A percentile compares a stretch with the other conserved stretches of the same genome.
phyloP scores from a whole-genome alignment of 2,113 vertebrate species.

The Sapayoa aenigma region DNA sequence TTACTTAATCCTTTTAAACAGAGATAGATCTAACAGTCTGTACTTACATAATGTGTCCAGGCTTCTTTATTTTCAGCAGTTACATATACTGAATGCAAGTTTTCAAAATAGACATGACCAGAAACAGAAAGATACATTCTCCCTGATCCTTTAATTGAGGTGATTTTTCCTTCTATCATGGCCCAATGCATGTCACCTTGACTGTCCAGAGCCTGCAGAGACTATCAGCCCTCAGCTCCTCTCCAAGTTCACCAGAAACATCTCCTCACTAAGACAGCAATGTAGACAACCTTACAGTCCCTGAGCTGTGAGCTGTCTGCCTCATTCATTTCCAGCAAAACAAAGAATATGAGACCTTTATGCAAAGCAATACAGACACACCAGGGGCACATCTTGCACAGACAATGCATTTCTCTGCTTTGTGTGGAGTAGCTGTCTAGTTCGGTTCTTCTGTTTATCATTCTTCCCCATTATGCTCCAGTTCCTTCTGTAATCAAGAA shows the following conservation, averaged over 20 bases:
- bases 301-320: neutral
- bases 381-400: neutral
- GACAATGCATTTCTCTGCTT: neutral
- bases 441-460: neutral
- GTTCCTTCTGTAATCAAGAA: neutral
- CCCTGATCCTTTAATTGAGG: neutral
- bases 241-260: neutral
- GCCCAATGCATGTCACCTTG: neutral
- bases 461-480: neutral
- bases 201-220: neutral
- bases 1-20: neutral
- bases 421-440: neutral
- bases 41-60: neutral
- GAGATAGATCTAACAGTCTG: neutral
- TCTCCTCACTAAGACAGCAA: neutral
- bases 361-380: neutral
- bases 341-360: neutral
- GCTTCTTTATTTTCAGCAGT: neutral
- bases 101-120: neutral
- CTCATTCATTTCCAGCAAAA: neutral
- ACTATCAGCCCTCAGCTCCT: neutral
- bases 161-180: neutral
- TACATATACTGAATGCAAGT: neutral
- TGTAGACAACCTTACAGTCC: neutral
- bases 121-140: neutral